phyloP scores from a whole-genome alignment of 35 echinoderm and acorn worm species.

The Hemicentrotus pulcherrimus region DNA sequence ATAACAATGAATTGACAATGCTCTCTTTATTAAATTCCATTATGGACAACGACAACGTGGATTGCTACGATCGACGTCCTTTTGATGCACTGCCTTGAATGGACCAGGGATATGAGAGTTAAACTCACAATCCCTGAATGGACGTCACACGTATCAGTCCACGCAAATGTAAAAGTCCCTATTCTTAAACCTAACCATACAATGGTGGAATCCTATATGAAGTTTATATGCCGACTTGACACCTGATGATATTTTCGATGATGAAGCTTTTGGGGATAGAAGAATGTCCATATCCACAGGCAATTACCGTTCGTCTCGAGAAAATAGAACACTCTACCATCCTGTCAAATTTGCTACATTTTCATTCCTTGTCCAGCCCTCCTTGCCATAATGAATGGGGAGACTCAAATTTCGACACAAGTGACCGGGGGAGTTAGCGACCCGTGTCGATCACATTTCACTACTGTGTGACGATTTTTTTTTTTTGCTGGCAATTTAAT shows the following conservation, averaged over 20 bases:
- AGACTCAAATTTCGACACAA: not conserved
- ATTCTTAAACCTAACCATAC: no score
- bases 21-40: no score
- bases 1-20: no score
- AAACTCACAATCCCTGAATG: no score
- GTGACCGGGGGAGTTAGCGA: not conserved
- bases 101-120: no score
- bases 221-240: not conserved
- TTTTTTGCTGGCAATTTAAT: not conserved
- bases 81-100: no score
- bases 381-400: not conserved
- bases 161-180: no score
- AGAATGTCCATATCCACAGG: no score
- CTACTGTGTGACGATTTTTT: not conserved
- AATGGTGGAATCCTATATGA: no score
- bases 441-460: not conserved
- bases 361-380: not conserved
- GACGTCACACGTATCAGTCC: no score
- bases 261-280: not conserved
- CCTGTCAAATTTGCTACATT: not conserved
- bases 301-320: not conserved
- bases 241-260: not conserved
- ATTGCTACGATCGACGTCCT: no score
- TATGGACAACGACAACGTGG: no score
- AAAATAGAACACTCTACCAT: not conserved